A percentile compares a stretch with the other conserved stretches of the same genome.
phyloP scores from a whole-genome alignment of 2,113 vertebrate species.

The Callospermophilus lateralis region DNA sequence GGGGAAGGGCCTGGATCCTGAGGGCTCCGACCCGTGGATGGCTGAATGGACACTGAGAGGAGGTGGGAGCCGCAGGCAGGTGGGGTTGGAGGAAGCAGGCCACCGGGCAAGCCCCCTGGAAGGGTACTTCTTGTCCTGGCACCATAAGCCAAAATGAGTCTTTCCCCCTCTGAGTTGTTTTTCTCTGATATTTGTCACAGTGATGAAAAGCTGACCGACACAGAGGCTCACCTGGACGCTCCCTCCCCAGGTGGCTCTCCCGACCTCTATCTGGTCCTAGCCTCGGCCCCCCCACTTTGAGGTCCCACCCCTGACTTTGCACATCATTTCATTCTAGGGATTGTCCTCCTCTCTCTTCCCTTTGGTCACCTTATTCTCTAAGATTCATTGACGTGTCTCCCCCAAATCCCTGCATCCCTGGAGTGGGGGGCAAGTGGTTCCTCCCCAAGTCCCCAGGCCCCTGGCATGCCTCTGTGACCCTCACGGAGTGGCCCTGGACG shows the following conservation, averaged over 20 bases:
- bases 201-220: background rate
- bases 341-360: background rate
- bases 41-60: too few species aligned
- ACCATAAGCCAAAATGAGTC: too few species aligned
- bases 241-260: background rate
- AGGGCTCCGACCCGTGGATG: too few species aligned
- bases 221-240: background rate
- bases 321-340: background rate
- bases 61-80: too few species aligned
- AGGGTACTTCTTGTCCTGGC: too few species aligned
- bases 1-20: too few species aligned
- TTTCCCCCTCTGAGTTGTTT: background rate
- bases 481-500: accelerated
- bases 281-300: accelerated
- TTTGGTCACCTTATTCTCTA: background rate
- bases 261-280: background rate
- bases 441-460: accelerated
- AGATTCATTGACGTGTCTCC: background rate
- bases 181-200: background rate
- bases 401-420: too few species aligned
- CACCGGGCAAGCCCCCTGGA: too few species aligned
- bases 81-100: too few species aligned
- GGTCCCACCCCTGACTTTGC: background rate
- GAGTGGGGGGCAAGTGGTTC: background rate
- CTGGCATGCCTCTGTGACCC: too few species aligned